Base-by-base conservation (phyloP, 2,797 vertebrate species). In the Ceryle rudis region DNA sequence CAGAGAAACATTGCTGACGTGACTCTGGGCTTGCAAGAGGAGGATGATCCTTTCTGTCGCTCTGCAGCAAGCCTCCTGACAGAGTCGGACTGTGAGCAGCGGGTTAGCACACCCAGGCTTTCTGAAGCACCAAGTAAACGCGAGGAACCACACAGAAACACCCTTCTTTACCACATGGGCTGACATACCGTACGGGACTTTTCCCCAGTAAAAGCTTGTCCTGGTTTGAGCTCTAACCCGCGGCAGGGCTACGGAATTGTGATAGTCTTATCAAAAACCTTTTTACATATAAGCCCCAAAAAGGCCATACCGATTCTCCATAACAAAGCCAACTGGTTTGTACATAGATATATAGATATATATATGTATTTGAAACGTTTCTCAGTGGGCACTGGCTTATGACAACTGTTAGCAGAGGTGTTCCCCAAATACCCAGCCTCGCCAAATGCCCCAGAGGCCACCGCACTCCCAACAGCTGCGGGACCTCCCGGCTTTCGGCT, bases 111-210 rank as follows among this genome's bases (percentile, higher is more conserved):
- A 39, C 12, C 14, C 31, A 6, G 54, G 18, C 60, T 12, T 42
- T 15, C 62, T 20, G 25, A 54, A 23, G 54, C 72, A 47, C 8
- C 1, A 49, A 12, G 20, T 1, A 17, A 47, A 52, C 25, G 20
- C 18, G 21, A 54, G 31, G 52, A 37, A 12, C 33, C 5, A 15
- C 23, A 21, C 1, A n/a, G 18, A 51, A 31, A 41, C 41, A 23
- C 4, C 6, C 3, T 7, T 16, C 16, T 55, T 31, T 19, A 31
- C n/a, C 46, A 31, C 1, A 1, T 11, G 20, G 13, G 4, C 28
- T 23, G 39, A 37, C 20, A 7, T 3, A 21, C 1, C 13, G 3
- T 5, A 10, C 2, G 13, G 10, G 9, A 10, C 1, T 29, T 41
- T 35, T 51, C 13, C 4, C 11, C 28, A 21, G 8, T 31, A 35